phyloP scores from a whole-genome alignment of 2,797 vertebrate genomes.

The Chaunax sp. region DNA sequence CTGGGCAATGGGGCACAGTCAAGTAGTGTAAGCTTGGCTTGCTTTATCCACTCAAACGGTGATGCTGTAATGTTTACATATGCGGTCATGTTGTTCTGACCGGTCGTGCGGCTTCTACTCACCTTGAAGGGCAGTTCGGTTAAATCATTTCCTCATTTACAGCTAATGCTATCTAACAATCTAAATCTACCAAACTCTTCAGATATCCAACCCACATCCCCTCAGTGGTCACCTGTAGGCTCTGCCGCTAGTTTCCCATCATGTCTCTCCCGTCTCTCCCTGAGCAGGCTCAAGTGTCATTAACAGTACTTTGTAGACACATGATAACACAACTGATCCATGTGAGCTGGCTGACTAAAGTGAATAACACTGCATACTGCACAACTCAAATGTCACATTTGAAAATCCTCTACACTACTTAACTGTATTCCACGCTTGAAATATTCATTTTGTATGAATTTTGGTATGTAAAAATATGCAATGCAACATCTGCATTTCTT shows the following conservation, averaged over 20 bases:
- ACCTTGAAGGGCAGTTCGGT: background rate
- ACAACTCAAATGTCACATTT: background rate
- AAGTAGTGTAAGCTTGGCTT: background rate
- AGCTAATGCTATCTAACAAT: background rate
- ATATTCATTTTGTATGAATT: background rate
- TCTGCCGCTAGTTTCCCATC: conserved; percentile 1
- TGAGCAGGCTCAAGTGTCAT: conserved; percentile 8
- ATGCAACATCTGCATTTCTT: background rate
- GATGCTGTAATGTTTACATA: conserved; percentile 43
- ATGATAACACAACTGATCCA: conserved; percentile 7
- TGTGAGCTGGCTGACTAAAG: conserved; percentile 7
- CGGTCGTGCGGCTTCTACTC: background rate
- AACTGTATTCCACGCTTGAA: too few species aligned
- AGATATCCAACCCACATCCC: background rate
- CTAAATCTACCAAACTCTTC: background rate
- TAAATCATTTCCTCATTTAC: background rate
- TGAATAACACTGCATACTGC: background rate
- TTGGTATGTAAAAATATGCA: too few species aligned
- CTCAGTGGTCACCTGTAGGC: background rate
- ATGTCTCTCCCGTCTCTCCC: background rate
- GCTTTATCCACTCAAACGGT: conserved; percentile 18
- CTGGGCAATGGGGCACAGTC: conserved; percentile 1
- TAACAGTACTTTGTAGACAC: conserved; percentile 7
- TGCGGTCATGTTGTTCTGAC: conserved; percentile 22
- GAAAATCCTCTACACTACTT: background rate